Conservation (phyloP, 2,797 vertebrate genomes). For the Mormyrops attenuatus region DNA sequence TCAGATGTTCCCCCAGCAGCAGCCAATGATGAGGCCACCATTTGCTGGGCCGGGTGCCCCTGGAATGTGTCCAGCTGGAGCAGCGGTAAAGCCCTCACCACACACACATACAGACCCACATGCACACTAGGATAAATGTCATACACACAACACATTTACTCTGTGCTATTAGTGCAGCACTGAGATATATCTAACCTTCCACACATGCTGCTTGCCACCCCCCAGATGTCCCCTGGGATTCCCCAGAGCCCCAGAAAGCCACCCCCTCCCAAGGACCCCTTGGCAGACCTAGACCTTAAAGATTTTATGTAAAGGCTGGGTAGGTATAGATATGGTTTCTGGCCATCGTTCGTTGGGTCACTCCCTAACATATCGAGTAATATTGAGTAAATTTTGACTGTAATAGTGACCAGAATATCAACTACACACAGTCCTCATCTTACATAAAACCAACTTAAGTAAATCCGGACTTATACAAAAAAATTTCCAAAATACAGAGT, state of each 20-base stretch:
- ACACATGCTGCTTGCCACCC: constrained; percentile 22
- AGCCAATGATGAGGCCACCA: constrained; percentile 85
- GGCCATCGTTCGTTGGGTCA: background rate
- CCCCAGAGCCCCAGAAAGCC: constrained; percentile 96
- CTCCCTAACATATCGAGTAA: background rate
- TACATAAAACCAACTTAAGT: background rate
- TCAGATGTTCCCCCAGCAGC: constrained; percentile 64
- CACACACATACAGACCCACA: constrained; percentile 16
- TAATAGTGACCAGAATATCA: background rate
- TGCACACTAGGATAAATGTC: background rate
- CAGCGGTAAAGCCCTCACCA: constrained; percentile 64
- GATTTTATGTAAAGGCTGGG: constrained; percentile 88
- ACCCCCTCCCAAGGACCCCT: constrained; percentile 87
- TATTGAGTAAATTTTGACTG: background rate
- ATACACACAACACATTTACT: background rate
- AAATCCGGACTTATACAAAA: background rate
- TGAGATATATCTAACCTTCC: background rate
- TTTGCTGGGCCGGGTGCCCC: constrained; percentile 65
- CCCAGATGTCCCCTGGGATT: constrained; percentile 67
- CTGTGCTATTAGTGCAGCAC: background rate
- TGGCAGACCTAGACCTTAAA: constrained; percentile 99
- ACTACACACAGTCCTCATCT: background rate
- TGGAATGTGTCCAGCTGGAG: constrained; percentile 48
- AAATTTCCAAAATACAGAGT: background rate
- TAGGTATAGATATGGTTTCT: background rate